phyloP scores from a whole-genome alignment of 2,113 vertebrate species.

The Montifringilla adamsi region DNA sequence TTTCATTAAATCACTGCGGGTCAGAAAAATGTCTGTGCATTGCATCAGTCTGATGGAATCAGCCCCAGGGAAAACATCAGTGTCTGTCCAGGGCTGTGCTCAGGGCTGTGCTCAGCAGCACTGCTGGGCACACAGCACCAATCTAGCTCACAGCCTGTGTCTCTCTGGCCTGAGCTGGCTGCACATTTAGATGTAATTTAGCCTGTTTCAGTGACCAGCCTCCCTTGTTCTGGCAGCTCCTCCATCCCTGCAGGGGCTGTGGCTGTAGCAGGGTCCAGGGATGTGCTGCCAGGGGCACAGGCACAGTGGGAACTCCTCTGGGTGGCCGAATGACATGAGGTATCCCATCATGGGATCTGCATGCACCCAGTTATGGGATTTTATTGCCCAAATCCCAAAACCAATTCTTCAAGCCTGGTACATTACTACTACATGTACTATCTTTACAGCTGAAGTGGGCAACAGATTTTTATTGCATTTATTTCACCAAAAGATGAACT shows the following conservation, averaged over 20 bases:
- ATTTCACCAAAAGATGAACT: background rate
- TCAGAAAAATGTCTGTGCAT: background rate
- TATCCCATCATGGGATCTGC: background rate
- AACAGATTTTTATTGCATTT: background rate
- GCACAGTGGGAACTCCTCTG: background rate
- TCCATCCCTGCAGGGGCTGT: background rate
- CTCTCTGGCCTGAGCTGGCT: background rate
- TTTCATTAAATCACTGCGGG: background rate
- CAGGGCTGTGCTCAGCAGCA: background rate
- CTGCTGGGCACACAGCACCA: background rate
- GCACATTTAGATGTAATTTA: background rate
- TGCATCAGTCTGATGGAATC: background rate
- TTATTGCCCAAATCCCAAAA: background rate
- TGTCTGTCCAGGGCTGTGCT: background rate
- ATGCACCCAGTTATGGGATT: fast-evolving
- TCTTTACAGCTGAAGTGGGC: background rate
- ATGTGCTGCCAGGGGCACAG: background rate
- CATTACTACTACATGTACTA: background rate
- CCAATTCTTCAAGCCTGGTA: background rate
- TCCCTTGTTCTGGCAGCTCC: background rate
- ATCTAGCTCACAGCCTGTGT: background rate
- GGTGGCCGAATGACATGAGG: background rate
- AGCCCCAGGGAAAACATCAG: background rate
- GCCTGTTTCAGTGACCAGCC: fast-evolving
- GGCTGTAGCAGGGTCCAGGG: background rate